phyloP scores from a whole-genome alignment of 2,797 vertebrate species.

The Tapera naevia region DNA sequence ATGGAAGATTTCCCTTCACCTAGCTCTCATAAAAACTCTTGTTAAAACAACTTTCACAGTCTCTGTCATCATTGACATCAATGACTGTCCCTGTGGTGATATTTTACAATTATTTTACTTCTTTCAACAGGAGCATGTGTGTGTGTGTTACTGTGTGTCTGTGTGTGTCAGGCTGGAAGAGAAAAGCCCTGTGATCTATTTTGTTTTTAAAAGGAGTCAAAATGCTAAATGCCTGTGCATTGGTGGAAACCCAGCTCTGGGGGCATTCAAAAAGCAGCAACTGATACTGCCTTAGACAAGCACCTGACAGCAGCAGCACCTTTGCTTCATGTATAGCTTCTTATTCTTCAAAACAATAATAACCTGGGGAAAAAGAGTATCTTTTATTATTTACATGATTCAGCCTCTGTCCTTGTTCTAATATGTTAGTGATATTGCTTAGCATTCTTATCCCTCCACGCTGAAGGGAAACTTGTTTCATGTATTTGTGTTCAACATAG shows the following conservation, averaged over 20 bases:
- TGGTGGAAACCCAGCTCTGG: not conserved
- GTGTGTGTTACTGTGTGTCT: no score
- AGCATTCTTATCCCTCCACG: not conserved
- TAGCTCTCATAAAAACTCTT: not conserved
- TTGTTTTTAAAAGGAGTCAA: not conserved
- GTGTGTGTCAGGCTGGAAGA: no score
- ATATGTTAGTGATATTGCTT: not conserved
- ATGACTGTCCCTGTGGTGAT: not conserved
- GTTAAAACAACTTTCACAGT: not conserved
- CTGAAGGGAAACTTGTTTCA: not conserved
- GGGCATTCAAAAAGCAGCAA: accelerated
- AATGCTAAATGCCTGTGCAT: not conserved
- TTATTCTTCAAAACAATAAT: not conserved
- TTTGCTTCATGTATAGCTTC: not conserved
- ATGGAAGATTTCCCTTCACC: not conserved
- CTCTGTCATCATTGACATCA: not conserved
- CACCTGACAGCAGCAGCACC: not conserved
- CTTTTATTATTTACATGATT: not conserved
- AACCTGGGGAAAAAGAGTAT: not conserved
- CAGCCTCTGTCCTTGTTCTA: not conserved
- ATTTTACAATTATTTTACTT: not conserved
- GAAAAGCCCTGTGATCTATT: not conserved
- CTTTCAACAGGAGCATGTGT: not conserved
- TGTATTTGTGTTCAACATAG: not conserved
- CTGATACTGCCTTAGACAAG: not conserved